phyloP scores from a whole-genome alignment of 2,888 invertebrate species.

The Trichopoda pennipes region DNA sequence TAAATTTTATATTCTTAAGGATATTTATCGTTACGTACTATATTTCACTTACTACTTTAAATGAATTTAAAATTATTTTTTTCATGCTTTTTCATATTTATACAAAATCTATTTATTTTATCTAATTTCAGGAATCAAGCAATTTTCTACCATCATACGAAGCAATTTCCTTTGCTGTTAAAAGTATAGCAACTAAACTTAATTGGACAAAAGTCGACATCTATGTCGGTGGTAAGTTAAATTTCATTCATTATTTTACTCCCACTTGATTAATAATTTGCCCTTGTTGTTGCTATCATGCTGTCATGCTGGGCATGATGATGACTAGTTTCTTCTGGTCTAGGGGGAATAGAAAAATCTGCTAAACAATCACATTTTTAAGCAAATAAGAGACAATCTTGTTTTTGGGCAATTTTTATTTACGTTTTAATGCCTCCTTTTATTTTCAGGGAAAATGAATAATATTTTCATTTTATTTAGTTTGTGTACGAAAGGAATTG shows the following conservation, averaged over 20 bases:
- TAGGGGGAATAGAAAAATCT: not conserved
- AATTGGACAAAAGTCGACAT: slow-evolving; percentile 81
- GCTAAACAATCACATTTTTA: not conserved
- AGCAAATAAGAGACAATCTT: slow-evolving; percentile 15
- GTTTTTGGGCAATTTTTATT: slow-evolving; percentile 16
- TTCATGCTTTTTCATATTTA: not conserved
- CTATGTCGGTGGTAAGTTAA: slow-evolving; percentile 80
- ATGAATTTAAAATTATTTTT: not conserved
- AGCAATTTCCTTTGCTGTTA: slow-evolving; percentile 80
- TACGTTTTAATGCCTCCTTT: slow-evolving; percentile 20
- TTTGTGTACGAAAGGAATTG: not conserved
- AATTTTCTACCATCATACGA: slow-evolving; percentile 81
- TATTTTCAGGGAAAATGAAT: slow-evolving; percentile 28
- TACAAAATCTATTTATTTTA: slow-evolving; percentile 54
- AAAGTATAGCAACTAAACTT: slow-evolving; percentile 80
- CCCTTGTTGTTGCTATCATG: not conserved
- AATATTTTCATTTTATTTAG: slow-evolving; percentile 3
- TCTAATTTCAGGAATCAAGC: slow-evolving; percentile 79
- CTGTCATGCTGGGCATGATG: not conserved
- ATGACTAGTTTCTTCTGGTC: not conserved
- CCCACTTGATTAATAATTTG: not conserved
- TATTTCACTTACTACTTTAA: not conserved
- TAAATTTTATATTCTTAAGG: too few relatives aligned
- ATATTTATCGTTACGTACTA: too few relatives aligned
- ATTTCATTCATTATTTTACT: slow-evolving; percentile 16